Evolutionary conservation across 2,113 vertebrate species (phyloP).

Genomic region (Ginglymostoma cirratum): DNA sequence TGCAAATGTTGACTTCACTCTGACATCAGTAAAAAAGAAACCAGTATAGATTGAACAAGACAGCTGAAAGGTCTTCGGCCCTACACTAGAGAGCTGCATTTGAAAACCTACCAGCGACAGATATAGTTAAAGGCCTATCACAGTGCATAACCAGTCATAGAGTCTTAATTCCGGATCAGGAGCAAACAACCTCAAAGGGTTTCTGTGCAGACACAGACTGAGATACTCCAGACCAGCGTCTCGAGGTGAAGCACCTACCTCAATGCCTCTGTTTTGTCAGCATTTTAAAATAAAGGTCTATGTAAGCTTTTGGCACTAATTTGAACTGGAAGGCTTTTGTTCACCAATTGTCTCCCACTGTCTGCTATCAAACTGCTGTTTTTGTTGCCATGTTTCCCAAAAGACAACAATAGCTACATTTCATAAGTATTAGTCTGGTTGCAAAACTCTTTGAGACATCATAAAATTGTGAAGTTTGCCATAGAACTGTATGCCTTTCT

Average conservation of each 20-base stretch:
- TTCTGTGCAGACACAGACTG: too few relatives aligned
- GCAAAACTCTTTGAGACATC: neutral
- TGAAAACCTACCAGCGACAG: too few relatives aligned
- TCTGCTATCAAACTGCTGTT: neutral
- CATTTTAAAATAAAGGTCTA: neutral
- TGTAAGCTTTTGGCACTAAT: neutral
- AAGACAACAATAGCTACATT: neutral
- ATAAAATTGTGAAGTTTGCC: neutral
- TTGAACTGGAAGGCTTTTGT: neutral
- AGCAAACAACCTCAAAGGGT: too few relatives aligned
- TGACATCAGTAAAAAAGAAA: too few relatives aligned
- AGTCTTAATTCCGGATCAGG: too few relatives aligned
- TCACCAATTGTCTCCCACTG: neutral
- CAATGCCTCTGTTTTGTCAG: neutral
- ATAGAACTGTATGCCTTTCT: neutral
- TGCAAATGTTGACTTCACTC: too few relatives aligned
- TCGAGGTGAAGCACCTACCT: neutral
- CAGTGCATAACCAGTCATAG: too few relatives aligned
- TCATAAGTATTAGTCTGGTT: neutral
- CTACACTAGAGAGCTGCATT: too few relatives aligned
- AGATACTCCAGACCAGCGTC: too few relatives aligned
- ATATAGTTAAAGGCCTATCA: too few relatives aligned
- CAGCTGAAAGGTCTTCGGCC: too few relatives aligned
- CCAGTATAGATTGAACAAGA: too few relatives aligned
- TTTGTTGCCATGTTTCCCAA: neutral